A percentile compares a stretch with the other conserved stretches of the same genome.
Evolutionary conservation across 2,797 vertebrate genomes (phyloP).

Genomic region (Sebastes hubbsi): DNA sequence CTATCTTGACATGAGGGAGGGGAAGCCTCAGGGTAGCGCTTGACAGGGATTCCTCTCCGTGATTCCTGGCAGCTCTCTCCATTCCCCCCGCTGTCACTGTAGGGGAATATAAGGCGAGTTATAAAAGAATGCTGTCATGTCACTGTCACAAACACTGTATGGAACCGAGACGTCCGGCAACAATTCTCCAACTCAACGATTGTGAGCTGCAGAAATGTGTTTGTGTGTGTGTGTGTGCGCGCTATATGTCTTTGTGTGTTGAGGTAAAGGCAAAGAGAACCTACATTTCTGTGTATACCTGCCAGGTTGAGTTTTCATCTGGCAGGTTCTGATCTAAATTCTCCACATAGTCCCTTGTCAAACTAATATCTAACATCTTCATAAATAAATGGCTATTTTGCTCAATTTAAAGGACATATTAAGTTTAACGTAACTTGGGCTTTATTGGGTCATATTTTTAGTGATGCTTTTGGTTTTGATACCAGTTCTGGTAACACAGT

Average conservation of each 20-base stretch:
- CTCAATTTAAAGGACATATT: not conserved
- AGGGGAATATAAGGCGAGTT: slow-evolving; percentile 55
- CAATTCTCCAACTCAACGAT: not conserved
- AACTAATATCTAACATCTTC: not conserved
- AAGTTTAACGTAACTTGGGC: not conserved
- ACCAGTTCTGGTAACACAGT: not conserved
- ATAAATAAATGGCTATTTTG: not conserved
- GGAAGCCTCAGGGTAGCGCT: slow-evolving; percentile 53
- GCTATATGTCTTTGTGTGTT: slow-evolving; percentile 8
- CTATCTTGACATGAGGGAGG: slow-evolving; percentile 64
- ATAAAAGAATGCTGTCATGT: slow-evolving; percentile 74
- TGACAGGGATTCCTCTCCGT: slow-evolving; percentile 72
- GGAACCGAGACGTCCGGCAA: slow-evolving; percentile 31
- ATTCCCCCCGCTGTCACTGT: slow-evolving; percentile 63
- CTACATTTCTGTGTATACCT: slow-evolving; percentile 19
- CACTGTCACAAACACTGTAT: slow-evolving; percentile 67
- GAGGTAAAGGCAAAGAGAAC: not conserved
- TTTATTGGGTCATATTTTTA: not conserved
- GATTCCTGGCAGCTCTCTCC: slow-evolving; percentile 63
- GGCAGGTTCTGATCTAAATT: not conserved
- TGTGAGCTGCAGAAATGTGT: slow-evolving; percentile 18
- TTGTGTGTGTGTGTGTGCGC: not conserved
- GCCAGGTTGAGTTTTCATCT: slow-evolving; percentile 5
- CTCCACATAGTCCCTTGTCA: not conserved
- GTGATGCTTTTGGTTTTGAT: not conserved